Evolutionary conservation across 2,888 invertebrate species (phyloP).

Genomic region (Eudasyphora cyanicolor): DNA sequence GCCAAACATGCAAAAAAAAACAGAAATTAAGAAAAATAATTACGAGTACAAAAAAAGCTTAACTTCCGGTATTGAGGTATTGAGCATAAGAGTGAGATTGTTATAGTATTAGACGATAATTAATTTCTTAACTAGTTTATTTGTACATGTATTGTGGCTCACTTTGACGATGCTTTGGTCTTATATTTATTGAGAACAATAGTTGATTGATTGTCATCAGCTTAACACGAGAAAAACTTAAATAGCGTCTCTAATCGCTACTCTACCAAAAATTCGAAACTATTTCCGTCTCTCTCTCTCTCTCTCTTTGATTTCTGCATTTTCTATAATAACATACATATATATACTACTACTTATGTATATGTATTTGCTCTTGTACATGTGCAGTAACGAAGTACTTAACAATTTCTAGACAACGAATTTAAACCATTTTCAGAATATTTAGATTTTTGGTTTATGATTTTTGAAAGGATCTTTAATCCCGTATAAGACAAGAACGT

Average conservation of each 20-base stretch:
- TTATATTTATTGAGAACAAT: slow-evolving; percentile 41
- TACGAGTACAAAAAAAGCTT: slow-evolving; percentile 58
- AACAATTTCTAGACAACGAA: slow-evolving; percentile 54
- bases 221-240: neutral
- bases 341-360: neutral
- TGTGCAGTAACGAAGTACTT: neutral
- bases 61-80: slow-evolving; percentile 44
- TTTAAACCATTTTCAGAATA: slow-evolving; percentile 64
- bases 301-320: neutral
- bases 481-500: slow-evolving; percentile 45
- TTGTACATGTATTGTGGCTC: neutral
- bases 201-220: slow-evolving; percentile 30
- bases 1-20: slow-evolving; percentile 10
- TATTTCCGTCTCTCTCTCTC: neutral
- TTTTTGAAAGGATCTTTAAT: slow-evolving; percentile 46
- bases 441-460: slow-evolving; percentile 47
- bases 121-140: neutral
- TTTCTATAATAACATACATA: neutral
- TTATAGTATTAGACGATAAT: slow-evolving; percentile 39
- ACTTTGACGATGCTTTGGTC: neutral
- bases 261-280: neutral
- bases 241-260: neutral
- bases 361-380: neutral
- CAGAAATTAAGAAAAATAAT: slow-evolving; percentile 31
- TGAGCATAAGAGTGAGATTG: slow-evolving; percentile 62